Conservation (phyloP, 1,140 invertebrate genomes). For the Pachypeltis micranthus region DNA sequence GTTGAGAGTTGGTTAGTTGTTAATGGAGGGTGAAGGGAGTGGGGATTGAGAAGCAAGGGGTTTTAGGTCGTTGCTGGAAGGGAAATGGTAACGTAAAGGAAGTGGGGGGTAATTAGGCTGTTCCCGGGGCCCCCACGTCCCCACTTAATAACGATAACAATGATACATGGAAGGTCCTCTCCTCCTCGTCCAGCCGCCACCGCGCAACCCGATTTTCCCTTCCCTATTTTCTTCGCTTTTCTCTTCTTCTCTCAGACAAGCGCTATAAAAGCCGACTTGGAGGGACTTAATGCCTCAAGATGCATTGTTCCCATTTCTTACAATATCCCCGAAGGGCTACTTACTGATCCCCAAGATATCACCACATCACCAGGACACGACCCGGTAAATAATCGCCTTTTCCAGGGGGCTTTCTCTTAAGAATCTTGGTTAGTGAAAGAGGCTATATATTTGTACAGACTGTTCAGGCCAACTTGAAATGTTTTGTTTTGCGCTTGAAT, state of each 20-base stretch:
- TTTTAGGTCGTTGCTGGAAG: too few relatives aligned
- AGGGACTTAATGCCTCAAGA: conserved; percentile 2
- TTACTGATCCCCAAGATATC: conserved; percentile 7
- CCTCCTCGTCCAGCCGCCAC: background rate
- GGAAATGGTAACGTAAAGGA: background rate
- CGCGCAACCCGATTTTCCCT: background rate
- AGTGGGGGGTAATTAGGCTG: conserved; percentile 9
- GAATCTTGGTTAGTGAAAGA: too few relatives aligned
- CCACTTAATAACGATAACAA: conserved; percentile 17
- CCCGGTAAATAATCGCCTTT: background rate
- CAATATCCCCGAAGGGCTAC: background rate
- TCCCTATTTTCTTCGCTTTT: too few relatives aligned
- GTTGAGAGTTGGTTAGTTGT: conserved; percentile 16
- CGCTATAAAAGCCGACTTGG: conserved; percentile 1
- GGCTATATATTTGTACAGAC: too few relatives aligned
- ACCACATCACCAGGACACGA: background rate
- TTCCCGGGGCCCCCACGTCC: conserved; percentile 11
- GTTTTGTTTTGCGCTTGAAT: too few relatives aligned
- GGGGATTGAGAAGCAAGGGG: too few relatives aligned
- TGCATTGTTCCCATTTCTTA: conserved; percentile 6
- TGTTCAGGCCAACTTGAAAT: too few relatives aligned
- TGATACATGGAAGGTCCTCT: conserved; percentile 5
- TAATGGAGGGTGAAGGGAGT: conserved; percentile 9
- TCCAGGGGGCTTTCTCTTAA: too few relatives aligned
- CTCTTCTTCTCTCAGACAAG: background rate